phyloP scores from a whole-genome alignment of 2,113 vertebrate genomes.

The Elephas maximus region DNA sequence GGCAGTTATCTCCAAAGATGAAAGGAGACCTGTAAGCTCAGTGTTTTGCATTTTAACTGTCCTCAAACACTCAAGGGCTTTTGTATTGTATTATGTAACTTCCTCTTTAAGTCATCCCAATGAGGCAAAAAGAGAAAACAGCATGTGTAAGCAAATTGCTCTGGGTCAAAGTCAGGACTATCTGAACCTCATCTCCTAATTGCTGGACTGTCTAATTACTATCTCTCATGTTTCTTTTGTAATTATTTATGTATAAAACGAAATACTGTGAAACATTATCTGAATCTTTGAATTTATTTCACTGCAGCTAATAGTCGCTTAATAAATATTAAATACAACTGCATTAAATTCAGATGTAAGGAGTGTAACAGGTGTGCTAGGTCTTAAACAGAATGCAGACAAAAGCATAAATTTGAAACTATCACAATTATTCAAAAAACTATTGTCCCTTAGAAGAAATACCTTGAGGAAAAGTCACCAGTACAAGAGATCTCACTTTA shows the following conservation, averaged over 20 bases:
- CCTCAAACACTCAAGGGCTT: not conserved
- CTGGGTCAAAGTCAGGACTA: not conserved
- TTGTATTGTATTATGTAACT: not conserved
- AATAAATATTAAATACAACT: conserved; percentile 44
- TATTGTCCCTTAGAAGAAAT: not conserved
- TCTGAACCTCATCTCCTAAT: not conserved
- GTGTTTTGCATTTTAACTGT: not conserved
- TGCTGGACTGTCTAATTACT: not conserved
- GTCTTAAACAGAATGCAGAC: not conserved
- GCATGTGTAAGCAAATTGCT: not conserved
- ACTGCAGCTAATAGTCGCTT: conserved; percentile 13
- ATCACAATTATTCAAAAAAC: not conserved
- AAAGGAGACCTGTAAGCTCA: not conserved
- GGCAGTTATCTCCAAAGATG: not conserved
- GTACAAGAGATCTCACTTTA: not conserved
- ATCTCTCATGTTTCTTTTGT: not conserved
- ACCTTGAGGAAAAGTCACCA: not conserved
- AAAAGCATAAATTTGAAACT: not conserved
- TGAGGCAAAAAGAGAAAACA: not conserved
- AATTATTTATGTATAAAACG: conserved; percentile 13
- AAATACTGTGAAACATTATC: not conserved
- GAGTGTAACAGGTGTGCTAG: not conserved
- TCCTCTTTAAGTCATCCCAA: conserved; percentile 1
- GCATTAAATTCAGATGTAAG: not conserved
- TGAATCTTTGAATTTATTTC: conserved; percentile 8